A percentile compares a stretch with the other conserved stretches of the same genome.
phyloP scores from a whole-genome alignment of 2,797 vertebrate genomes.

The Halcyon badia region DNA sequence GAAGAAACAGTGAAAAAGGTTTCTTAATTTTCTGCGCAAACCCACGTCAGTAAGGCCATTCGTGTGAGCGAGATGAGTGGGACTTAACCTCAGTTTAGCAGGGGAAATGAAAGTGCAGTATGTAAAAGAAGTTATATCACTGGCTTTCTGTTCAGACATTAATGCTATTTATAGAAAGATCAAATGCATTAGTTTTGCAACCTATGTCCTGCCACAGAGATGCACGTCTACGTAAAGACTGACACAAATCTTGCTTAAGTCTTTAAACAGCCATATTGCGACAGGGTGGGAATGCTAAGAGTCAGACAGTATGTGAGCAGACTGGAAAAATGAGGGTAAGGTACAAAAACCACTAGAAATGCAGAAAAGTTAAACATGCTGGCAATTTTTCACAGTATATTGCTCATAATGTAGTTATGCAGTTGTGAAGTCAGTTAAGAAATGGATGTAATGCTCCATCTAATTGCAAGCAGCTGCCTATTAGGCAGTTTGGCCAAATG shows the following conservation, averaged over 20 bases:
- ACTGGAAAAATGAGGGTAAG: constrained; percentile 73
- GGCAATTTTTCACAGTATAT: constrained; percentile 69
- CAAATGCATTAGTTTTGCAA: constrained; percentile 58
- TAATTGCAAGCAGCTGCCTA: constrained; percentile 82
- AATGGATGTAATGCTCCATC: constrained; percentile 73
- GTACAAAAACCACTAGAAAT: constrained; percentile 77
- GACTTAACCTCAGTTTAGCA: constrained; percentile 38
- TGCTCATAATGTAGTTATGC: constrained; percentile 71
- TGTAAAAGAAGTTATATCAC: constrained; percentile 1
- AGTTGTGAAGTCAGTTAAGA: constrained; percentile 78
- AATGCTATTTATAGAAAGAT: constrained; percentile 51
- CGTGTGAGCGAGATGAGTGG: constrained; percentile 5
- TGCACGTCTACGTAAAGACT: constrained; percentile 33
- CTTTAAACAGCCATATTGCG: constrained; percentile 31
- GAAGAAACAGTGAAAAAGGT: constrained; percentile 3
- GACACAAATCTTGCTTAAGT: constrained; percentile 38
- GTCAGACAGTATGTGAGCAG: constrained; percentile 70
- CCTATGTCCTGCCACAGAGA: neutral
- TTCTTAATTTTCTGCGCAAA: constrained; percentile 8
- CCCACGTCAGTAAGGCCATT: neutral
- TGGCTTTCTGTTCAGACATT: constrained; percentile 25
- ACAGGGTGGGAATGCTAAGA: constrained; percentile 68
- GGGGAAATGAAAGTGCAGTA: constrained; percentile 68
- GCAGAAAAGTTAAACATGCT: constrained; percentile 70
- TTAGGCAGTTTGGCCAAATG: constrained; percentile 75